Evolutionary conservation across 2,113 vertebrate genomes (phyloP).

Genomic region (Heterochromis multidens): DNA sequence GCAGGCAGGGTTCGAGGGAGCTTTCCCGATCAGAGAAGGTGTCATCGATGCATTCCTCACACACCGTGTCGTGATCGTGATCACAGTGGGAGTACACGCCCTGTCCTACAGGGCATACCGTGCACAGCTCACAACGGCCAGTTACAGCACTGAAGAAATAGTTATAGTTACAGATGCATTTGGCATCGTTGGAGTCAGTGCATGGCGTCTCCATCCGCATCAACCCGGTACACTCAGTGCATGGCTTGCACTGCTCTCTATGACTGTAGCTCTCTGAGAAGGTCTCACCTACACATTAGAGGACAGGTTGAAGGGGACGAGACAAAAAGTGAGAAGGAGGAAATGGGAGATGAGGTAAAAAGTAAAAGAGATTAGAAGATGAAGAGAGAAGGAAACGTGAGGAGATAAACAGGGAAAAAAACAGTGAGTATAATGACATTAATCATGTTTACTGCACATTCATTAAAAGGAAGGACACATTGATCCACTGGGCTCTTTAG

Average conservation of each 20-base stretch:
- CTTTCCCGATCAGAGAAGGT: slow-evolving; percentile 92
- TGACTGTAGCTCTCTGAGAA: slow-evolving; percentile 88
- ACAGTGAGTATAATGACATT: slow-evolving; percentile 51
- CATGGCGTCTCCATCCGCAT: slow-evolving; percentile 91
- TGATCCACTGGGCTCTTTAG: slow-evolving; percentile 61
- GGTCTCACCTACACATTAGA: slow-evolving; percentile 78
- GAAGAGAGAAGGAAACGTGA: slow-evolving; percentile 12
- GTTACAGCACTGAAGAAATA: slow-evolving; percentile 74
- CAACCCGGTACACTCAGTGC: slow-evolving; percentile 85
- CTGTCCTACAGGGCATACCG: slow-evolving; percentile 80
- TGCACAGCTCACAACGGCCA: slow-evolving; percentile 78
- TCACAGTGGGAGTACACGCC: slow-evolving; percentile 84
- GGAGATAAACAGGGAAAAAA: slow-evolving; percentile 32
- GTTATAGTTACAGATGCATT: slow-evolving; percentile 87
- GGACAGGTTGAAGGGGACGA: neutral
- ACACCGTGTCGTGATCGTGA: slow-evolving; percentile 82
- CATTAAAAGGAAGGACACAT: slow-evolving; percentile 65
- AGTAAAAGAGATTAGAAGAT: slow-evolving; percentile 12
- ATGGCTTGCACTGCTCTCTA: slow-evolving; percentile 82
- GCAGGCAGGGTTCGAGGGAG: slow-evolving; percentile 92
- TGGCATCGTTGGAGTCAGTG: slow-evolving; percentile 92
- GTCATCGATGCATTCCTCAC: slow-evolving; percentile 85
- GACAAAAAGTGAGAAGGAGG: neutral
- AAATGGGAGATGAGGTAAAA: neutral
- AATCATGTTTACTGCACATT: slow-evolving; percentile 68